Evolutionary conservation across 2,888 invertebrate genomes (phyloP), one percentile per base, ranked within the genome.

Genomic region (Euplagia quadripunctaria): DNA sequence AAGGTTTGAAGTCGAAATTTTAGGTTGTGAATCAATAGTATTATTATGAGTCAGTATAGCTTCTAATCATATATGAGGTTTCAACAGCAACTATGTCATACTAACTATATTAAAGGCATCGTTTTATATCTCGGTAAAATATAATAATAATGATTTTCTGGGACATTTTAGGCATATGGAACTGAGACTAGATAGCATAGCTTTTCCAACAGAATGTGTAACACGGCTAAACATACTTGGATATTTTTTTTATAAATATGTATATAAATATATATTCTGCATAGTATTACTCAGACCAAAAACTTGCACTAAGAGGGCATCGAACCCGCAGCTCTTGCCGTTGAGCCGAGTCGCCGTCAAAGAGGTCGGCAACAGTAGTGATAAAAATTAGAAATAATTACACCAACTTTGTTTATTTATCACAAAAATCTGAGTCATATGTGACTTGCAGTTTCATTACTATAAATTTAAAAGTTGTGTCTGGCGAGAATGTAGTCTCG

Each of bases 371-470:
- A n/a, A 65, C 46, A 65, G 42, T 31, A 66, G 20, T 31, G 66
- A 20, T 66, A 66, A 49, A 20, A 16, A 49, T 17, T 52, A 80
- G 75, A 71, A 43, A 61, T 51, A 8, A n/a, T 17, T 64, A 31
- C 17, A n/a, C 42, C 20, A 20, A 42, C 42, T 31, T 52, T 64
- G 64, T 64, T 64, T 16, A 31, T 43, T 55, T 55, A 70, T 64
- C 52, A 64, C 31, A n/a, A 41, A 51, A 49, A 43, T 7, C 14
- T 66, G 46, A 55, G 64, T 66, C 55, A 64, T 12, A 41, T n/a
- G n/a, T 71, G 71, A 71, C 71, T 71, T 55, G 71, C 71, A 31
- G 49, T 49, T 46, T 61, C n/a, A 43, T 8, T 58, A 61, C 66
- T 71, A 70, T 64, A 70, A 73, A 70, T 43, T 58, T 66, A 49